Evolutionary conservation across 1,140 invertebrate genomes (phyloP).

Genomic region (Lepidurus packardi): DNA sequence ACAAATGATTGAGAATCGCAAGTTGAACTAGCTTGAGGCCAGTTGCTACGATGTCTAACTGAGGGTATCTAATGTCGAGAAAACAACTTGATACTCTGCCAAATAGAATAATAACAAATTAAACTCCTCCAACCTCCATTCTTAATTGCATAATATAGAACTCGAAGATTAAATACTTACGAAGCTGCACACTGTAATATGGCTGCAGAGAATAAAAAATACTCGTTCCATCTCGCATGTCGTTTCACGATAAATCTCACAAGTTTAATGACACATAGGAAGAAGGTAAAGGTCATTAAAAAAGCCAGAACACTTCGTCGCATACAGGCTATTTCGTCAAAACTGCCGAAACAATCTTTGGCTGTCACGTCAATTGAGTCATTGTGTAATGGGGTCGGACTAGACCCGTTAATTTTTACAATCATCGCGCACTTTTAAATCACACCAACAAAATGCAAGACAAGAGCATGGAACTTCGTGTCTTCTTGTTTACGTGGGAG

Average conservation of each 20-base stretch:
- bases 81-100: conserved; percentile 50
- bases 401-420: background rate
- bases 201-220: conserved; percentile 51
- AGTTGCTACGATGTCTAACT: conserved; percentile 50
- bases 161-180: conserved; percentile 42
- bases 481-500: too few species aligned
- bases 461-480: too few species aligned
- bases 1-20: conserved; percentile 50
- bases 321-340: conserved; percentile 49
- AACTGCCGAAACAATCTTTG: conserved; percentile 48
- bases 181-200: conserved; percentile 48
- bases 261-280: conserved; percentile 48
- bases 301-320: conserved; percentile 48
- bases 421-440: too few species aligned
- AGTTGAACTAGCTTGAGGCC: conserved; percentile 51
- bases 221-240: conserved; percentile 51
- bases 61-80: conserved; percentile 45
- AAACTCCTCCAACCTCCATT: conserved; percentile 12
- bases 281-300: conserved; percentile 46
- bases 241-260: conserved; percentile 48
- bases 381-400: conserved; percentile 38
- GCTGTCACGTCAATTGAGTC: conserved; percentile 47
- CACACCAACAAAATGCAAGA: too few species aligned
- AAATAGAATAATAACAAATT: conserved; percentile 35
- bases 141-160: conserved; percentile 24